Evolutionary conservation across 2,797 vertebrate genomes (phyloP), one percentile per base, ranked within the genome.

Genomic region (Choloepus didactylus): DNA sequence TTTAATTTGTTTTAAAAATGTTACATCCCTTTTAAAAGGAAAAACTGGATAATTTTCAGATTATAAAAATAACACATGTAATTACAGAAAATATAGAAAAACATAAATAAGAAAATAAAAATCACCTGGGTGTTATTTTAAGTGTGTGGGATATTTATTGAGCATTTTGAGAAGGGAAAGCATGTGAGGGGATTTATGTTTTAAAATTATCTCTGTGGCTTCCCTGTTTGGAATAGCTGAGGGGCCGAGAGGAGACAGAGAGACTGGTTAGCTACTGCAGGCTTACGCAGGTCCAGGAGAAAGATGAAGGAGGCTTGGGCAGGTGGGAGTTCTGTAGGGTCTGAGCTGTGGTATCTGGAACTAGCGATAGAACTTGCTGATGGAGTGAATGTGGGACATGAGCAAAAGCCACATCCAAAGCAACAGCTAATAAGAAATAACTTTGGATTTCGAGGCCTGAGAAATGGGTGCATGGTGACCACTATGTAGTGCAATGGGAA

Each of bases 1-100:
- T 87, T 89, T 51, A 79, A 73, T 75, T 97, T 89, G 29, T 59
- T 77, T 82, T 91, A 72, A 86, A 80, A 87, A 89, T 35, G 14
- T 5, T 80, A 29, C 16, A 79, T 62, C 27, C 31, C 3, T 64
- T 54, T 27, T 66, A 82, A 83, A 92, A 54, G 59, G 31, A 92
- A 93, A 94, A 76, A 56, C 6, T 0, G 69, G 84, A 38, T 79
- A 70, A 12, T 62, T 75, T 93, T 75, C 60, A 64, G 3, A 23
- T 93, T 73, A 46, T 80, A 96, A 85, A 97, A 96, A 82, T 64
- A 31, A 64, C 3, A 82, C 35, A 75, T 29, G 2, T 54, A 54
- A 54, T 15, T 54, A 54, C 15, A 51, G 27, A 62, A 79, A 92
- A 80, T 82, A 75, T 1, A 88, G 70, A 18, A 87, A 90, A 81